phyloP scores from a whole-genome alignment of 2,888 invertebrate species.

The Dynastes tityus region DNA sequence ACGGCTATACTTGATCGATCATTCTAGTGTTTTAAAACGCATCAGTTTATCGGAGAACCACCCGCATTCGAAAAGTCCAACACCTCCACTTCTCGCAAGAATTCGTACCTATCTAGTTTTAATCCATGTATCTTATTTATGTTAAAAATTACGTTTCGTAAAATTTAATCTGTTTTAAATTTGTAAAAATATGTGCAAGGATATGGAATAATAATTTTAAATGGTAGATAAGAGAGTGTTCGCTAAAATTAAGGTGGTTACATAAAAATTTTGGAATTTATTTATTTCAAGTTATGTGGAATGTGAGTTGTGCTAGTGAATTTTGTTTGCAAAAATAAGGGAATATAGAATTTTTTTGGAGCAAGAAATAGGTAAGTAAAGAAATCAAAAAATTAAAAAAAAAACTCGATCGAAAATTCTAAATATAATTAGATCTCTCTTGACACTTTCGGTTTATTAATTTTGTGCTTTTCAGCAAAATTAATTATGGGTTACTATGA shows the following conservation, averaged over 20 bases:
- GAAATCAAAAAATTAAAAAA: too few relatives aligned
- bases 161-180: neutral
- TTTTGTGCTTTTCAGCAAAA: too few relatives aligned
- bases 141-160: neutral
- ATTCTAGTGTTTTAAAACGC: conserved; percentile 62
- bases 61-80: conserved; percentile 53
- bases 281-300: neutral
- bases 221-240: neutral
- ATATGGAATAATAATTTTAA: neutral
- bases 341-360: neutral
- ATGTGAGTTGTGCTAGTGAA: neutral
- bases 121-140: too few relatives aligned
- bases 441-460: too few relatives aligned
- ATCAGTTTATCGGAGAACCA: conserved; percentile 60
- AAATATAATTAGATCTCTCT: too few relatives aligned
- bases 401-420: too few relatives aligned
- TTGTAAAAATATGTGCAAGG: neutral
- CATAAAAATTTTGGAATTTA: neutral
- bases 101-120: neutral
- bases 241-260: neutral
- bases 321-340: neutral
- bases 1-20: conserved; percentile 58
- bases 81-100: neutral
- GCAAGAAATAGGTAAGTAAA: neutral
- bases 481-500: too few relatives aligned